A percentile compares a stretch with the other conserved stretches of the same genome.
Evolutionary conservation across 2,797 vertebrate species (phyloP).

Genomic region (Paratrypauchen microcephalus): DNA sequence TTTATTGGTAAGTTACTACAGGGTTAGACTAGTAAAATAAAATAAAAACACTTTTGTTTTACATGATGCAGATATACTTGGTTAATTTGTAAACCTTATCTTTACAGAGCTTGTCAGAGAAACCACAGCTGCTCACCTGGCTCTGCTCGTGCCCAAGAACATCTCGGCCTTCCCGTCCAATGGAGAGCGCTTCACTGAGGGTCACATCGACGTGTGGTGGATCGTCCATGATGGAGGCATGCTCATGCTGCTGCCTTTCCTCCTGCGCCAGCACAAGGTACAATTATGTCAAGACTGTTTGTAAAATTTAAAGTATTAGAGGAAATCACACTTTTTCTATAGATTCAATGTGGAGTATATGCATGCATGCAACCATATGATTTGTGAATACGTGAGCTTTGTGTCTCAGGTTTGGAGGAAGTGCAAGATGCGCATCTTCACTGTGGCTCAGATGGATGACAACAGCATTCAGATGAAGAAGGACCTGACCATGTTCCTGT

Average conservation of each 20-base stretch:
- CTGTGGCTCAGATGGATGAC: slow-evolving; percentile 97
- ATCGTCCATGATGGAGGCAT: slow-evolving; percentile 97
- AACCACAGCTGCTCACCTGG: slow-evolving; percentile 91
- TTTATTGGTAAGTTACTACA: slow-evolving; percentile 83
- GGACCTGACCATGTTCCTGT: slow-evolving; percentile 93
- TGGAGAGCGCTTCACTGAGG: slow-evolving; percentile 94
- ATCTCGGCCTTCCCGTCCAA: slow-evolving; percentile 92
- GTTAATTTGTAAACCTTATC: too few species aligned
- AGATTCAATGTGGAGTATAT: neutral
- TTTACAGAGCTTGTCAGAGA: slow-evolving; percentile 89
- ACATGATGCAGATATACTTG: too few species aligned
- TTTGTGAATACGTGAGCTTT: neutral
- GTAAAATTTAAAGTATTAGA: neutral
- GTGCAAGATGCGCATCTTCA: slow-evolving; percentile 99
- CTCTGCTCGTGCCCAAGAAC: slow-evolving; percentile 94
- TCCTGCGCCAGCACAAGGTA: slow-evolving; percentile 97
- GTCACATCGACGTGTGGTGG: slow-evolving; percentile 98
- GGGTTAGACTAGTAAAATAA: neutral
- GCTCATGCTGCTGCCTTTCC: slow-evolving; percentile 97
- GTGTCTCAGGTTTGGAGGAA: slow-evolving; percentile 92
- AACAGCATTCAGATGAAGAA: slow-evolving; percentile 99
- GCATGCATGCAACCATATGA: neutral
- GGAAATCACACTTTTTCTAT: neutral
- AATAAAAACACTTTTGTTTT: too few species aligned
- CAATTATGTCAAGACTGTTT: neutral